Conservation (phyloP, 2,888 invertebrate species). For the Drosophila greeni region DNA sequence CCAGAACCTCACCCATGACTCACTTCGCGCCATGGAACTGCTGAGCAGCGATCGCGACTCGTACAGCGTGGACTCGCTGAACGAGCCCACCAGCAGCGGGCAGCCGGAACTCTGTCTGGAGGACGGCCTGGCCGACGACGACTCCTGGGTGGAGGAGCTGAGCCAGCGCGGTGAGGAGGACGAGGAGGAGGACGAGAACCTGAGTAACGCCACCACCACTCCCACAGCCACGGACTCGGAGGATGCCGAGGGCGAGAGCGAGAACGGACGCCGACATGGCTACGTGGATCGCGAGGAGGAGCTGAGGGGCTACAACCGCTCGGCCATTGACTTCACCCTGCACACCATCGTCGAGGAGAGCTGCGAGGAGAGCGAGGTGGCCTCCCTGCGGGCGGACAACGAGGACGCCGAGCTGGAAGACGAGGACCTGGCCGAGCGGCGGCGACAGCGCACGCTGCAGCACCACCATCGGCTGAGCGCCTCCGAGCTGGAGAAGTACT, state of each 20-base stretch:
- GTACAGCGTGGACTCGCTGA: slow-evolving; percentile 67
- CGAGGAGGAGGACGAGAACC: slow-evolving; percentile 73
- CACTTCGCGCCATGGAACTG: slow-evolving; percentile 48
- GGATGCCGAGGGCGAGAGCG: slow-evolving; percentile 77
- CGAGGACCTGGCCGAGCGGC: slow-evolving; percentile 74
- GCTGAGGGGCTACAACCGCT: slow-evolving; percentile 88
- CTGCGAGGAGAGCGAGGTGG: slow-evolving; percentile 94
- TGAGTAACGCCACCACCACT: slow-evolving; percentile 77
- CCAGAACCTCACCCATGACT: slow-evolving; percentile 66
- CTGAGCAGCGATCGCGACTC: slow-evolving; percentile 58
- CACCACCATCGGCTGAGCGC: slow-evolving; percentile 84
- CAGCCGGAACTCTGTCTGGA: slow-evolving; percentile 82
- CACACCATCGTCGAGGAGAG: slow-evolving; percentile 97
- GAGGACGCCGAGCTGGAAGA: slow-evolving; percentile 58
- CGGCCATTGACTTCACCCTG: slow-evolving; percentile 91
- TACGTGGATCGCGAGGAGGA: slow-evolving; percentile 89
- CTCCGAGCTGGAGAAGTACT: slow-evolving; percentile 93
- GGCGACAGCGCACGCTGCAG: slow-evolving; percentile 76
- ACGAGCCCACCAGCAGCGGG: slow-evolving; percentile 36
- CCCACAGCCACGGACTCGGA: slow-evolving; percentile 76
- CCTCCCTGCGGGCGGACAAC: slow-evolving; percentile 79
- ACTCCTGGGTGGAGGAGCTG: slow-evolving; percentile 94
- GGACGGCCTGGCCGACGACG: slow-evolving; percentile 92
- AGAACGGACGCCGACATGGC: slow-evolving; percentile 76
- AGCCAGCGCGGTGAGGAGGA: slow-evolving; percentile 88